Conservation (phyloP, 2,888 invertebrate species). For the Baronia brevicornis region DNA sequence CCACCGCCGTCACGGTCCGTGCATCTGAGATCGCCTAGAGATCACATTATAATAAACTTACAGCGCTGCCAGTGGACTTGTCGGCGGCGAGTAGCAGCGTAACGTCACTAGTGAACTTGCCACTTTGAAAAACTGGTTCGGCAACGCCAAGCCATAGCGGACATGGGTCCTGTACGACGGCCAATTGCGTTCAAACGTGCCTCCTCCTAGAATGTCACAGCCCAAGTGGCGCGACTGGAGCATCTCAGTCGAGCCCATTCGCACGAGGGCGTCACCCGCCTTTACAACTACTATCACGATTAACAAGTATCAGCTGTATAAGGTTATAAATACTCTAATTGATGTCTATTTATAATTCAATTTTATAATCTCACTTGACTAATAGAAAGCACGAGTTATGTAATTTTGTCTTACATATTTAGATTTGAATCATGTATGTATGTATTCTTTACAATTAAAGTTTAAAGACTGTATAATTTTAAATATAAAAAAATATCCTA, state of each 20-base stretch:
- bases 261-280: slow-evolving; percentile 88
- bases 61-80: slow-evolving; percentile 89
- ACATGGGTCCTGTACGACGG: slow-evolving; percentile 83
- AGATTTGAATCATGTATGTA: slow-evolving; percentile 61
- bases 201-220: slow-evolving; percentile 88
- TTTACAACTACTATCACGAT: slow-evolving; percentile 80
- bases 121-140: slow-evolving; percentile 91
- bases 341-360: slow-evolving; percentile 65
- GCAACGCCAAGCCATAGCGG: slow-evolving; percentile 95
- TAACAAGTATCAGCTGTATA: slow-evolving; percentile 72
- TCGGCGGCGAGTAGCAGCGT: slow-evolving; percentile 97
- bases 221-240: slow-evolving; percentile 89
- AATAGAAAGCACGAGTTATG: slow-evolving; percentile 69
- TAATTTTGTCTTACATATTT: slow-evolving; percentile 51
- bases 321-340: slow-evolving; percentile 54
- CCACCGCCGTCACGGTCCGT: slow-evolving; percentile 76
- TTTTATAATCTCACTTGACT: slow-evolving; percentile 71
- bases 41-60: slow-evolving; percentile 92
- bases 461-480: slow-evolving; percentile 75
- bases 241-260: slow-evolving; percentile 89
- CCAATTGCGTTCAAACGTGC: slow-evolving; percentile 77
- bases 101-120: slow-evolving; percentile 92
- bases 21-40: slow-evolving; percentile 78
- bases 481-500: slow-evolving; percentile 59
- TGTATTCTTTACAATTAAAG: slow-evolving; percentile 66